phyloP scores from a whole-genome alignment of 1,140 invertebrate species.

The Teleogryllus occipitalis region DNA sequence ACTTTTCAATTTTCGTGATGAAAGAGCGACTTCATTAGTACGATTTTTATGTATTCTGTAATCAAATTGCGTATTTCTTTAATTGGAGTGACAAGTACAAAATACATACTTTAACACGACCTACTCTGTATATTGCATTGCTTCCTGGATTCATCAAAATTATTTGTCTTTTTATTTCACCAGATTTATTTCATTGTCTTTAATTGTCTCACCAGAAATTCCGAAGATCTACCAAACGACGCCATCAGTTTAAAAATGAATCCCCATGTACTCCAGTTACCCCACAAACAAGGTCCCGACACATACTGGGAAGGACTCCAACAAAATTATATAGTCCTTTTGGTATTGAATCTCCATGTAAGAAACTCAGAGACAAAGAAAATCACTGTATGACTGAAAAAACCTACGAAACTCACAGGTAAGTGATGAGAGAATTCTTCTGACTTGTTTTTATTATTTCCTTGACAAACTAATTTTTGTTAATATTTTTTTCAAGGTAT shows the following conservation, averaged over 20 bases:
- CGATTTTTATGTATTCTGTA: background rate
- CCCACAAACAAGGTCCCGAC: slow-evolving; percentile 41
- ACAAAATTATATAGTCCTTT: slow-evolving; percentile 57
- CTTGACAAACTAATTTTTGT: no score
- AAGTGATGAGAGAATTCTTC: background rate
- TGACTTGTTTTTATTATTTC: background rate
- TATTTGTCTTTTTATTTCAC: background rate
- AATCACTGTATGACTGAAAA: background rate
- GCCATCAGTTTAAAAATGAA: slow-evolving; percentile 45
- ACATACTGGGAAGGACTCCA: slow-evolving; percentile 49
- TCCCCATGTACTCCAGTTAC: slow-evolving; percentile 43
- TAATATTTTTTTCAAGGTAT: background rate
- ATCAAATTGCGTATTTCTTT: background rate
- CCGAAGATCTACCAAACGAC: slow-evolving; percentile 45
- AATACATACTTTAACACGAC: no score
- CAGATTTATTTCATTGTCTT: no score
- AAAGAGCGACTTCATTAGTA: background rate
- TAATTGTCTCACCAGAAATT: slow-evolving; percentile 38
- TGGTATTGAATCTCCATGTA: slow-evolving; percentile 47
- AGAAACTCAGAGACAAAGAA: background rate
- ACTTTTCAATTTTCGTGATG: background rate
- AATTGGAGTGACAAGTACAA: background rate
- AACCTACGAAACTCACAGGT: background rate
- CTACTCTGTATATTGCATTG: no score
- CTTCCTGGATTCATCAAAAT: background rate